Conservation (phyloP, 2,113 vertebrate genomes). For the Paracanthobrama guichenoti region DNA sequence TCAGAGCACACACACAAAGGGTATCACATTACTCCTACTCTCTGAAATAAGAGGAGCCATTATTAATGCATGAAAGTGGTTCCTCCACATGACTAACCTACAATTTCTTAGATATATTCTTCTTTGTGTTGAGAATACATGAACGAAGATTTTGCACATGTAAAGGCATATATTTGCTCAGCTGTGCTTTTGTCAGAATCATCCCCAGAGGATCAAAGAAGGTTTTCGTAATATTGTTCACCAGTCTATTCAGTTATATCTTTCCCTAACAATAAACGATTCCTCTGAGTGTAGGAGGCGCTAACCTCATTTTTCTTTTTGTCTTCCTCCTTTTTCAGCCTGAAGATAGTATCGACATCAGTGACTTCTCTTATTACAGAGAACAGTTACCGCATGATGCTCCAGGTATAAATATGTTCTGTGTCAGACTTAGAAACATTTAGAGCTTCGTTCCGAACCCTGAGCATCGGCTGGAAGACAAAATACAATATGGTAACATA, state of each 20-base stretch:
- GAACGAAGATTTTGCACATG: background rate
- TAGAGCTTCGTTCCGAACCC: conserved; percentile 63
- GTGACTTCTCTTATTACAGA: conserved; percentile 43
- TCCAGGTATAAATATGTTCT: conserved; percentile 40
- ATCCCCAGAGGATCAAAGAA: background rate
- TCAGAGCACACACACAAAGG: conserved; percentile 3
- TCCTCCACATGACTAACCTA: conserved; percentile 9
- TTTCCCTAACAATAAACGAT: conserved; percentile 32
- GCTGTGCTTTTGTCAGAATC: conserved; percentile 33
- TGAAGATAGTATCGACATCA: conserved; percentile 45
- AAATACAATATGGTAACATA: conserved; percentile 65
- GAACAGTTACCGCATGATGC: background rate
- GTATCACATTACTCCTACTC: conserved; percentile 27
- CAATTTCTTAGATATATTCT: conserved; percentile 11
- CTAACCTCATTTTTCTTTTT: conserved; percentile 53
- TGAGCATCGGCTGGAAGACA: conserved; percentile 63
- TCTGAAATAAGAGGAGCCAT: conserved; percentile 31
- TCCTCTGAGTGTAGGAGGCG: conserved; percentile 51
- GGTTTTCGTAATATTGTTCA: conserved; percentile 16
- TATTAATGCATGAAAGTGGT: conserved; percentile 33
- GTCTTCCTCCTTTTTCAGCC: conserved; percentile 29
- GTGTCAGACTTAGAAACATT: conserved; percentile 55
- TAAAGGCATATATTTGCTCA: conserved; percentile 35
- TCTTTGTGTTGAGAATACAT: conserved; percentile 10
- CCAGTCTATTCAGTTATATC: conserved; percentile 17